Base-by-base conservation (phyloP, 2,888 invertebrate genomes). In the Plagodis pulveraria region DNA sequence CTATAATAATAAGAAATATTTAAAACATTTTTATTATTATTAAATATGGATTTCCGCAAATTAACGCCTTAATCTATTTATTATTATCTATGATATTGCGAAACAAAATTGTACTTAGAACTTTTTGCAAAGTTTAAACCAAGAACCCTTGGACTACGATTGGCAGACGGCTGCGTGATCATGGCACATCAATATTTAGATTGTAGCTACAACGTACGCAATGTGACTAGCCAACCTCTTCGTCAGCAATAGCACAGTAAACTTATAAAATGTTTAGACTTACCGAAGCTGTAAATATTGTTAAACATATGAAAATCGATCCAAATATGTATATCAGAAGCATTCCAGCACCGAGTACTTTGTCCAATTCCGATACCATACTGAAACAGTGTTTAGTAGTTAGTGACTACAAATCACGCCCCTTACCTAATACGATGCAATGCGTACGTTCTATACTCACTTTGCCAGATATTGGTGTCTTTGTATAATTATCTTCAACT, bases 201-300 rank as follows among this genome's bases (percentile, higher is more conserved):
- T 22, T 22, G 22, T 22, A 22, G 22, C 22, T 22, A 2, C 22
- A 22, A 22, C 22, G 22, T 22, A 1, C 22, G 4, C 22, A 22
- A 22, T 22, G 4, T 22, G 4, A 4, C 22, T 22, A 22, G 22
- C 22, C 22, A 22, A 22, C 22, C 22, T 22, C 22, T 22, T 22
- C 22, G 22, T 22, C 2, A 22, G 22, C 22, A n/a, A n/a, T n/a
- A n/a, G n/a, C n/a, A n/a, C n/a, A n/a, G n/a, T n/a, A n/a, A n/a
- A n/a, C n/a, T n/a, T n/a, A n/a, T n/a, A n/a, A n/a, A n/a, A n/a
- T n/a, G n/a, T n/a, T 4, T 22, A 22, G 12, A 12, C 66, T 73
- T 76, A 91, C 91, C 61, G 86, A 84, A 45, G 83, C 83, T 33
- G 89, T 86, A 65, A 87, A 90, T 58, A 84, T 85, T 38, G 91